phyloP scores from a whole-genome alignment of 2,113 vertebrate species.

The Phaetusa simplex region DNA sequence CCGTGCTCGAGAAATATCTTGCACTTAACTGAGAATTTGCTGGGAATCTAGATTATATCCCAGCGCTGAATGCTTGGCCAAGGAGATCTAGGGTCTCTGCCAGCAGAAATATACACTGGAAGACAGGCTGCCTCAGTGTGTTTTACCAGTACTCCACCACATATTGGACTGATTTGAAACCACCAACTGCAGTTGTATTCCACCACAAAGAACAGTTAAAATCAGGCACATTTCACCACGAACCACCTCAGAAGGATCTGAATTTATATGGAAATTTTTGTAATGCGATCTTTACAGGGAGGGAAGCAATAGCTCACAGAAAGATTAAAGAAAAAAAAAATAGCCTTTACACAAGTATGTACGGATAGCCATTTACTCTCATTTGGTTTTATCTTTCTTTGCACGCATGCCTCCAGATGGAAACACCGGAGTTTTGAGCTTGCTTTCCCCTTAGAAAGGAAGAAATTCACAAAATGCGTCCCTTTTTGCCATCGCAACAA shows the following conservation, averaged over 20 bases:
- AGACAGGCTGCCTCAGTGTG: slow-evolving; percentile 14
- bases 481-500: background rate
- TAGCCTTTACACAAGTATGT: background rate
- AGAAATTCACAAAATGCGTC: background rate
- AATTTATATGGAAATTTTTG: background rate
- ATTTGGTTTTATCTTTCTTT: background rate
- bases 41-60: slow-evolving; percentile 57
- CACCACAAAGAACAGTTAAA: background rate
- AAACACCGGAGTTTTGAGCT: background rate
- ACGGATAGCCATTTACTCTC: background rate
- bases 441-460: background rate
- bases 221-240: background rate
- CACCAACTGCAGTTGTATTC: background rate
- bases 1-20: slow-evolving; percentile 13
- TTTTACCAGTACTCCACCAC: slow-evolving; percentile 22
- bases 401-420: background rate
- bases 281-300: background rate
- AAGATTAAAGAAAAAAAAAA: background rate
- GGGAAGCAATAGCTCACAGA: background rate
- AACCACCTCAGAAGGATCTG: background rate
- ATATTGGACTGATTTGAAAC: slow-evolving; percentile 31
- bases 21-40: slow-evolving; percentile 54
- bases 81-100: background rate
- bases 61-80: background rate
- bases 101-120: slow-evolving; percentile 54